A percentile compares a stretch with the other conserved stretches of the same genome.
phyloP scores from a whole-genome alignment of 2,113 vertebrate species.

The Isurus oxyrinchus region DNA sequence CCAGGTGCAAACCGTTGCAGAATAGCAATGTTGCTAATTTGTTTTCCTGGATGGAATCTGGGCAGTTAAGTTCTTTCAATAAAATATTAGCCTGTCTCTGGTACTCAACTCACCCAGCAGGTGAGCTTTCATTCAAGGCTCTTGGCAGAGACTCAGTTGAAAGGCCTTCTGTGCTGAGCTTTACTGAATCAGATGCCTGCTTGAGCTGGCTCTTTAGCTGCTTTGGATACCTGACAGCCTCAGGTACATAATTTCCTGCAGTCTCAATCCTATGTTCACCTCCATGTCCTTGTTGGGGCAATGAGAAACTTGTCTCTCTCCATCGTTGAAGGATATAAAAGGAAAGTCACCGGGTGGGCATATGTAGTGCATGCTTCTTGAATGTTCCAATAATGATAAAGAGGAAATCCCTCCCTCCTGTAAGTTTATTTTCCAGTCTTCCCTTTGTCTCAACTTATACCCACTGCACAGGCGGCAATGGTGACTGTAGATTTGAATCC shows the following conservation, averaged over 20 bases:
- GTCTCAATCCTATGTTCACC: neutral
- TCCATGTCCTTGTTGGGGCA: neutral
- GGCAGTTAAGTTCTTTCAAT: neutral
- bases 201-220: neutral
- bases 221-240: neutral
- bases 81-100: conserved; percentile 5
- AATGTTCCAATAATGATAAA: neutral
- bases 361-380: too few relatives aligned
- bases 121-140: neutral
- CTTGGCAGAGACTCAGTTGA: neutral
- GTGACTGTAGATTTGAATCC: neutral
- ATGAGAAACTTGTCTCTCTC: neutral
- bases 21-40: conserved; percentile 21
- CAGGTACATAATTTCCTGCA: neutral
- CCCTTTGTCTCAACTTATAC: neutral
- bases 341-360: neutral
- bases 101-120: conserved; percentile 9
- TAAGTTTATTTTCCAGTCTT: neutral
- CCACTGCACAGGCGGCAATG: neutral
- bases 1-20: neutral
- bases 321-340: neutral
- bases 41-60: conserved; percentile 1
- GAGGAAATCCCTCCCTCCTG: neutral
- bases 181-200: neutral
- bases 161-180: neutral